These are phyloP conservation scores for Tolypeutes matacus DNA, from an alignment of 2,797 vertebrate genomes.

Conservation along the genomic window DNA sequence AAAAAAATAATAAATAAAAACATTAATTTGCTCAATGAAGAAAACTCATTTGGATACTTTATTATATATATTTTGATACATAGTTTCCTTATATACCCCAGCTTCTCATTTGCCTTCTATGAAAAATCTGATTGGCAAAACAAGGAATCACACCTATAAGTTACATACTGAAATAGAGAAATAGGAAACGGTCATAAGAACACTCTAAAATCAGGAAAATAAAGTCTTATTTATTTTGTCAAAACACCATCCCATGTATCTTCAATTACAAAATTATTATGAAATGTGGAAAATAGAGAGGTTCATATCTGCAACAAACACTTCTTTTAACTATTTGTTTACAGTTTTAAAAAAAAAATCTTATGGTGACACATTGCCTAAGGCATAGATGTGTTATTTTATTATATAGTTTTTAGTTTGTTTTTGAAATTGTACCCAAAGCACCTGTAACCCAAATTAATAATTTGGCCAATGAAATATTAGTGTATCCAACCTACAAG, in stretches of 20 bases:
- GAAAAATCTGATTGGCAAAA: slow-evolving; percentile 3
- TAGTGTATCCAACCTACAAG: neutral
- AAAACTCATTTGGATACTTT: neutral
- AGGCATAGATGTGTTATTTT: neutral
- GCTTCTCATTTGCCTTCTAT: neutral
- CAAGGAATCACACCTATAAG: neutral
- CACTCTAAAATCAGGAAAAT: slow-evolving; percentile 33
- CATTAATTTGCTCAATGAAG: neutral
- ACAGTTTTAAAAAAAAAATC: neutral
- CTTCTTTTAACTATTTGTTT: neutral
- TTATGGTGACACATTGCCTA: neutral
- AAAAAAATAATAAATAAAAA: no score
- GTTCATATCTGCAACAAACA: neutral
- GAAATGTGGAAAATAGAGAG: slow-evolving; percentile 49
- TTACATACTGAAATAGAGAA: neutral
- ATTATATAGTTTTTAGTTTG: neutral
- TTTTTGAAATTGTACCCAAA: slow-evolving; percentile 1
- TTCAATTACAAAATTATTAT: slow-evolving; percentile 74
- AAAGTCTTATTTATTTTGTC: slow-evolving; percentile 77
- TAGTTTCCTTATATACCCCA: neutral
- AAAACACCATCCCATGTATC: slow-evolving; percentile 72
- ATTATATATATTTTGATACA: neutral
- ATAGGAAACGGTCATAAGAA: neutral
- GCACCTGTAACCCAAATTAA: neutral
- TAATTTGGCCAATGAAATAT: neutral